phyloP scores from a whole-genome alignment of 2,888 invertebrate genomes.

The Plemyria rubiginata region DNA sequence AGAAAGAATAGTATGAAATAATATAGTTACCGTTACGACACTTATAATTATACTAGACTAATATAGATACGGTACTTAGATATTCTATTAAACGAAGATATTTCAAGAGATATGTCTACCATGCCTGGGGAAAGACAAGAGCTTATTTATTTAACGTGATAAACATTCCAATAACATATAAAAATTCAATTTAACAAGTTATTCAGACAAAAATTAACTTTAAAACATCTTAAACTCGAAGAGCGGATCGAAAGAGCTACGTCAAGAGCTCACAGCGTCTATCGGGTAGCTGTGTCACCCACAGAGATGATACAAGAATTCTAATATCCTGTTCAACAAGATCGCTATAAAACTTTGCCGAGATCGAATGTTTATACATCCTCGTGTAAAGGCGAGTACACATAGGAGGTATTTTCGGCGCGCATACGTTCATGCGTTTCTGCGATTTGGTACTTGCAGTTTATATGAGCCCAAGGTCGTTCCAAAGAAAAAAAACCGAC shows the following conservation, averaged over 20 bases:
- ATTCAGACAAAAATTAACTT: slow-evolving; percentile 1
- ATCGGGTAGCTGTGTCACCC: slow-evolving; percentile 33
- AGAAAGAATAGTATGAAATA: too few relatives aligned
- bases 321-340: slow-evolving; percentile 58
- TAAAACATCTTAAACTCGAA: slow-evolving; percentile 6
- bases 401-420: background rate
- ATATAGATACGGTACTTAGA: too few relatives aligned
- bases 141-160: too few relatives aligned
- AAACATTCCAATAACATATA: too few relatives aligned
- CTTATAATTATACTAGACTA: too few relatives aligned
- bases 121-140: too few relatives aligned
- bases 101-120: too few relatives aligned
- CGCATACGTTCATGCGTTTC: background rate
- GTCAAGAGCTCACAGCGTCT: slow-evolving; percentile 7
- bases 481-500: too few relatives aligned
- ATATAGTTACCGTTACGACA: too few relatives aligned
- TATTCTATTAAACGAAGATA: too few relatives aligned
- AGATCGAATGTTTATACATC: slow-evolving; percentile 40
- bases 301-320: slow-evolving; percentile 50
- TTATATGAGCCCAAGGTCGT: too few relatives aligned
- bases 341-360: slow-evolving; percentile 45
- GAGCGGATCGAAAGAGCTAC: slow-evolving; percentile 1
- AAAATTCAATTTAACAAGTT: background rate
- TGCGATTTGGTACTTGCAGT: too few relatives aligned
- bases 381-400: slow-evolving; percentile 10